phyloP scores from a whole-genome alignment of 1,140 invertebrate species.

The Pollicipes pollicipes region DNA sequence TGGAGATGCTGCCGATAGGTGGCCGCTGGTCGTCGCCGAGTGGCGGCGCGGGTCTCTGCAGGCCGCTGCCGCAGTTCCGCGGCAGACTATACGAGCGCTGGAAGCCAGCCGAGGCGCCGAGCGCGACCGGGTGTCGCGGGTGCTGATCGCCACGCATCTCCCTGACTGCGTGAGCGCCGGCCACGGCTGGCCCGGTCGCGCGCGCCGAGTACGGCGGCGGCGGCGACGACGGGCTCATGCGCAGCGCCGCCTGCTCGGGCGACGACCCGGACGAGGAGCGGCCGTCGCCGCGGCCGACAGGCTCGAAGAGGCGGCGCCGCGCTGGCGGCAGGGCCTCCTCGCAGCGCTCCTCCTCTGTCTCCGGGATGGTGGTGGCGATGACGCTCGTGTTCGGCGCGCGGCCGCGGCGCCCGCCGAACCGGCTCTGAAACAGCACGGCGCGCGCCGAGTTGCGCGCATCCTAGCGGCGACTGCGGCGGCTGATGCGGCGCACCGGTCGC shows the following conservation, averaged over 20 bases:
- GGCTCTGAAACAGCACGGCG: conserved; percentile 19
- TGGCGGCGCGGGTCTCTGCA: too few species aligned
- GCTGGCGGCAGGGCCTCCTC: not conserved
- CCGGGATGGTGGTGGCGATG: conserved; percentile 63
- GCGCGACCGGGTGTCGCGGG: too few species aligned
- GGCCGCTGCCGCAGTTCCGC: not conserved
- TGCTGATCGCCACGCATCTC: too few species aligned
- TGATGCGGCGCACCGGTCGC: not conserved
- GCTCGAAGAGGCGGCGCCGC: not conserved
- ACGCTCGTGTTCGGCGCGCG: conserved; percentile 48
- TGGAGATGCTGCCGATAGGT: not conserved
- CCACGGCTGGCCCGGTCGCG: too few species aligned
- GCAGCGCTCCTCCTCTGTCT: conserved; percentile 23
- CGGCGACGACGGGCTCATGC: not conserved
- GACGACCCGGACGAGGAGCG: not conserved
- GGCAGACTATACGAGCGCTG: not conserved
- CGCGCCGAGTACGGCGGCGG: not conserved
- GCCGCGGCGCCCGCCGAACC: conserved; percentile 19
- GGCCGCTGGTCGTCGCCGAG: not conserved
- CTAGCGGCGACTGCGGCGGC: not conserved
- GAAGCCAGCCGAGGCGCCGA: not conserved
- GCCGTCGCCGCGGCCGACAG: not conserved
- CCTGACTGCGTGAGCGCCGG: too few species aligned
- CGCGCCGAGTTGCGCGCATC: conserved; percentile 16
- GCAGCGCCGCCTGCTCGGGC: not conserved